Base-by-base conservation (phyloP, 2,888 invertebrate species). In the Hirtodrosophila alboralis region DNA sequence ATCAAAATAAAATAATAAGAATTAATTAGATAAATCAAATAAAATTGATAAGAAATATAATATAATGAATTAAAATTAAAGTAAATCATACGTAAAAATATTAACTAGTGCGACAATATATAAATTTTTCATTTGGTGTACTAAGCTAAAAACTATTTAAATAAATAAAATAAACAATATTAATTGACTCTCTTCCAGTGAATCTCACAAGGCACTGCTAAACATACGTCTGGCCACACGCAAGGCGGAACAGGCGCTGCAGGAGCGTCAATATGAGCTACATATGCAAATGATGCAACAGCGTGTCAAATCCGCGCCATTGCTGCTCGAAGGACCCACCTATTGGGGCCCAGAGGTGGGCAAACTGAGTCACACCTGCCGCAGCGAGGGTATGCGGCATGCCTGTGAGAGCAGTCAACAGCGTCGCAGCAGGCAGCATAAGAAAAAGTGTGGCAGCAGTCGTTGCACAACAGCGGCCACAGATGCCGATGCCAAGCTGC, bases 271-370 rank as follows among this genome's bases (percentile, higher is more conserved):
- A 44, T 89, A 90, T 27, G 89, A 90, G 12, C 68, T 89, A 4
- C 89, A 90, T 47, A 90, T 91, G 90, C 89, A 89, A 49, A 57
- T 90, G 69, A 90, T 90, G 90, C 81, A 87, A 0, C 88, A 90
- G 53, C 83, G 90, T 0, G 90, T 90, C 1, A 90, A 90, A 63
- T 89, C 90, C 0, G 89, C 90, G 0, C 90, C 90, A 0, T 63
- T 90, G 2, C 68, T 90, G 4, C 80, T 90, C 3, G 90, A 90
- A 61, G 90, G 90, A 0, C 65, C 75, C 2, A 90, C 90, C 2
- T 87, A 74, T 44, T 90, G 90, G 89, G 86, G 88, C 1, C 88
- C 90, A 0, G 79, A 87, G 51, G 87, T 90, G 7, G 90, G 90
- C 8, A 90, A 90, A 45, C 56, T 89, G 2, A 85, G 87, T 1